Conservation (phyloP, 2,888 invertebrate species). For the Dryococelus australis region DNA sequence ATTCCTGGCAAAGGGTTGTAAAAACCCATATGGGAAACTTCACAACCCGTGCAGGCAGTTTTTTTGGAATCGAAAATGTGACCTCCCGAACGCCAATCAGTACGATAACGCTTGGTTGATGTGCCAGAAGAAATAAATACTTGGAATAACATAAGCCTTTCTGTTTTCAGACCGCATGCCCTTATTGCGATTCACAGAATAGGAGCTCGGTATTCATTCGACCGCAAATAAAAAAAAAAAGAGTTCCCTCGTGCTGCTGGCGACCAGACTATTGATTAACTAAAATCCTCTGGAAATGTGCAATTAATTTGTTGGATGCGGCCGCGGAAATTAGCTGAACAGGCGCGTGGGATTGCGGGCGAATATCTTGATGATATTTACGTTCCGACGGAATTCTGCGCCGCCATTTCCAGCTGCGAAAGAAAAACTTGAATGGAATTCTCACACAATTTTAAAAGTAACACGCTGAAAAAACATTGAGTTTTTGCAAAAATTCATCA, state of each 20-base stretch:
- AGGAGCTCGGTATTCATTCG: neutral
- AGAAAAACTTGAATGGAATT: neutral
- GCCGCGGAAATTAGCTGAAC: constrained; percentile 3
- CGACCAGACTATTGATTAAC: neutral
- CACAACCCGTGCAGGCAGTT: too few relatives aligned
- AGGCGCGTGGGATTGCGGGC: neutral
- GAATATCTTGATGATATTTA: neutral
- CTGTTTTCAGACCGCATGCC: too few relatives aligned
- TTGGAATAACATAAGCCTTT: too few relatives aligned
- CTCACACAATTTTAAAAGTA: neutral
- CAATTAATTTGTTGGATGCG: constrained; percentile 8
- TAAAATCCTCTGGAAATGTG: neutral
- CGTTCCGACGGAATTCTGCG: neutral
- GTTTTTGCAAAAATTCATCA: too few relatives aligned
- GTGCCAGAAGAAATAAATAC: too few relatives aligned
- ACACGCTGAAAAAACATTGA: too few relatives aligned
- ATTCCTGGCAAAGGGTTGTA: too few relatives aligned
- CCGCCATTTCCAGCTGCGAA: neutral
- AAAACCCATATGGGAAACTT: too few relatives aligned
- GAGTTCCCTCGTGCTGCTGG: neutral
- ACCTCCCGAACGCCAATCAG: too few relatives aligned
- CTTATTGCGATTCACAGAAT: neutral
- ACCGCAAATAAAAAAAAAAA: neutral
- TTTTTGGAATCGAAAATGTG: too few relatives aligned
- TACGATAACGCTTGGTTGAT: too few relatives aligned